These are phyloP conservation scores for Clostera curtula DNA, from an alignment of 2,888 invertebrate species.

Conservation along the genomic window DNA sequence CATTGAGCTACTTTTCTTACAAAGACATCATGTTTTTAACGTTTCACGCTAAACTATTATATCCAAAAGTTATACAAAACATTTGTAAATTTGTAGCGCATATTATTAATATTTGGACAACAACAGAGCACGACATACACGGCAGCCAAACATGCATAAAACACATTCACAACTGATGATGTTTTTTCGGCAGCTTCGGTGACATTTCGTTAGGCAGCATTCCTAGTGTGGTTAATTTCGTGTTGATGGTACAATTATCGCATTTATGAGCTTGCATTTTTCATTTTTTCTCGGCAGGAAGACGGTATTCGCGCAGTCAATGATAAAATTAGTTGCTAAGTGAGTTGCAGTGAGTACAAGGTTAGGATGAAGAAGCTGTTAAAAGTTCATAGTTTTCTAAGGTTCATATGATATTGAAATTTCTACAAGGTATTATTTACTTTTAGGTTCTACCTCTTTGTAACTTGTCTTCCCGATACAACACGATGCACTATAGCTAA, in stretches of 20 bases:
- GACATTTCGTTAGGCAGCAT: conserved; percentile 63
- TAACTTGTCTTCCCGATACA: conserved; percentile 18
- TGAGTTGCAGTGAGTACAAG: conserved; percentile 25
- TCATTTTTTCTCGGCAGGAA: conserved; percentile 63
- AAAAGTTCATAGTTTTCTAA: conserved; percentile 15
- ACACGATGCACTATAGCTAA: conserved; percentile 14
- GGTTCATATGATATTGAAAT: conserved; percentile 6
- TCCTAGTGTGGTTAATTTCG: conserved; percentile 56
- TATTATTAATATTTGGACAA: conserved; percentile 29
- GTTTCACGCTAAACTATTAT: neutral
- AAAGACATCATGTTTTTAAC: no score
- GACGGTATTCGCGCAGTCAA: conserved; percentile 64
- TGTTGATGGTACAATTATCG: conserved; percentile 44
- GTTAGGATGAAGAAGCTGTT: conserved; percentile 36
- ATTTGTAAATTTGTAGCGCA: conserved; percentile 27
- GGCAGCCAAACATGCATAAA: conserved; percentile 62
- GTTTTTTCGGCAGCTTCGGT: conserved; percentile 48
- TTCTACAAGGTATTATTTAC: conserved; percentile 17
- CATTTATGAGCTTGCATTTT: conserved; percentile 36
- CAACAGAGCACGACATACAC: conserved; percentile 56
- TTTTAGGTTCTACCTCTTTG: conserved; percentile 12
- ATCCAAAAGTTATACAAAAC: conserved; percentile 18
- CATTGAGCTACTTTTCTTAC: no score
- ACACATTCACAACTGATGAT: conserved; percentile 59
- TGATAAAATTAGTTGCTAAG: conserved; percentile 23